Evolutionary conservation across 1,140 invertebrate genomes (phyloP), one percentile per base, ranked within the genome.

Genomic region (Dendroctonus ponderosae): DNA sequence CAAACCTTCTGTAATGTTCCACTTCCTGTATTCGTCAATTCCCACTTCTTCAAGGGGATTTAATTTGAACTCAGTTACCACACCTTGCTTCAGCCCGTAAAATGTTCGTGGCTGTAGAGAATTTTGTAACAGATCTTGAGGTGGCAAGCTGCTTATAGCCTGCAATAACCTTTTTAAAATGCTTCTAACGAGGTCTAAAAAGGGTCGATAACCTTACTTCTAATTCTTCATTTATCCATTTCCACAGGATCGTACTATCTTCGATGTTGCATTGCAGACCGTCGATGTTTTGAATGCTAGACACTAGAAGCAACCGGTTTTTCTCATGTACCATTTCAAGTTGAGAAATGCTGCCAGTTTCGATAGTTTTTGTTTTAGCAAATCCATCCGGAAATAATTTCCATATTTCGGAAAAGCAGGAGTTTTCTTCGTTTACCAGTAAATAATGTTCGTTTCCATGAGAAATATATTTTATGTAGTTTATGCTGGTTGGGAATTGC

Each of bases 201-300:
- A n/a, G 26, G 26, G 26, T 26, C 26, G 3, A 26, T 26, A 2
- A 26, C 6, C 39, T 70, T 58, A 74, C 72, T 57, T 66, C 11
- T 14, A 82, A 67, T 53, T 66, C 51, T 15, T 78, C 51, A 38
- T 76, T 67, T 38, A 72, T 67, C 12, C 82, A 74, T 61, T 75
- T 78, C 81, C 81, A 83, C 44, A 82, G 60, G 56, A 80, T 80
- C 9, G 72, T 79, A 14, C 73, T 12, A 69, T 58, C 39, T 50
- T 26, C 65, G 72, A 77, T 65, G 71, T 68, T 43, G 26, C 62
- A 63, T 7, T 5, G 11, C 38, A 51, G 14, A 39, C 74, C 0
- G 61, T 68, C 57, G 71, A 76, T 0, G 40, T 58, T 0, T 14
- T 38, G 39, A 63, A 67, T 7, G 74, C 76, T 40, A 26, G 26